A percentile compares a stretch with the other conserved stretches of the same genome.
Evolutionary conservation across 2,113 vertebrate genomes (phyloP).

Genomic region (Neotoma lepida): DNA sequence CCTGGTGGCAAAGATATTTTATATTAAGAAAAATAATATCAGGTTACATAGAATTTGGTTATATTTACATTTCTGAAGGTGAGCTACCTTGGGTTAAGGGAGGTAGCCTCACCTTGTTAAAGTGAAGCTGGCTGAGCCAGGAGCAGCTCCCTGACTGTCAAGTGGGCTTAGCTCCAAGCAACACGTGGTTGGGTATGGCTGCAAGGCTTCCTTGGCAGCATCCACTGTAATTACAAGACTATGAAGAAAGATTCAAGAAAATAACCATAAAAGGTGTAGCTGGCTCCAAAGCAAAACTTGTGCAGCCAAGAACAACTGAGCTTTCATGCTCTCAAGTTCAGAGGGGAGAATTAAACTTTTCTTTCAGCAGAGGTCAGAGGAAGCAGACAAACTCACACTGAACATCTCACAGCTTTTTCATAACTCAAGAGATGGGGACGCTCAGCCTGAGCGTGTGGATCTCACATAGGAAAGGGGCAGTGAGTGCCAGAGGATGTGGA

Average conservation of each 20-base stretch:
- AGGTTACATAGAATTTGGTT: background rate
- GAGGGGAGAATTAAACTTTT: slow-evolving; percentile 83
- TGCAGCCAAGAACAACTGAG: slow-evolving; percentile 85
- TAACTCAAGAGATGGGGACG: slow-evolving; percentile 62
- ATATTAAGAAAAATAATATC: slow-evolving; percentile 9
- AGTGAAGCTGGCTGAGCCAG: slow-evolving; percentile 24
- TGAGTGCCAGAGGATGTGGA: background rate
- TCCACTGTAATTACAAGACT: slow-evolving; percentile 82
- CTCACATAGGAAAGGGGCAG: background rate
- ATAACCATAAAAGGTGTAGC: slow-evolving; percentile 88
- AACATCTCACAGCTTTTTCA: slow-evolving; percentile 77
- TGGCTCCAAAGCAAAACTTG: slow-evolving; percentile 84
- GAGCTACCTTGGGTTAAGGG: slow-evolving; percentile 71
- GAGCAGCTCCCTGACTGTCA: slow-evolving; percentile 72
- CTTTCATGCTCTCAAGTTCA: slow-evolving; percentile 87
- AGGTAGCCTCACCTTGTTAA: slow-evolving; percentile 71
- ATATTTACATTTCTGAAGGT: background rate
- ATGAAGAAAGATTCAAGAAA: slow-evolving; percentile 85
- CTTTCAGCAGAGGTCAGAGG: slow-evolving; percentile 80
- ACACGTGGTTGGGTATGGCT: slow-evolving; percentile 85
- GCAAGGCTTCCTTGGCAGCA: slow-evolving; percentile 84
- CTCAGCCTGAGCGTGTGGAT: slow-evolving; percentile 16
- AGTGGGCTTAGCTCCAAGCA: slow-evolving; percentile 80
- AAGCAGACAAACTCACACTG: slow-evolving; percentile 78
- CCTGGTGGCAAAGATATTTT: background rate